Base-by-base conservation (phyloP, 1,140 invertebrate species). In the Panulirus ornatus region DNA sequence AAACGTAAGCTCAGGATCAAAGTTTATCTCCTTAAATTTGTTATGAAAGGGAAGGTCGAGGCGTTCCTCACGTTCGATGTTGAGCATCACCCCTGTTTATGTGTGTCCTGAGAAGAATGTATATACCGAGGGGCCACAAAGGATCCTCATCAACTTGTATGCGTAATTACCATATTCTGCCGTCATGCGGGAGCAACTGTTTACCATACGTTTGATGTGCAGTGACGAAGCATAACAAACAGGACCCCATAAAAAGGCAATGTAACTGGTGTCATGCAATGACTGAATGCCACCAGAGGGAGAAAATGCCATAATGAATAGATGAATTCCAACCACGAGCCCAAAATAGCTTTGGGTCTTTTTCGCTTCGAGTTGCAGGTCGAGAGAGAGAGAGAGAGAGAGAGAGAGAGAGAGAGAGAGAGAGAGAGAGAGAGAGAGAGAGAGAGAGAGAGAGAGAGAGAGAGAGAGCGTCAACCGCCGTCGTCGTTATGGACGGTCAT, bases 361-460 rank as follows among this genome's bases (percentile, higher is more conserved):
- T 66, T 66, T 66, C 30, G n/a, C 30, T 30, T 66, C 58, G 58
- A 66, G n/a, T 66, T 27, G 58, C 58, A 30, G n/a, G n/a, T 27
- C 14, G n/a, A 27, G 8, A 27, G n/a, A 73, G 34, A 22, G 70
- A 73, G 42, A 73, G 42, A 73, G 36, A 38, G 27, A 73, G 22
- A 73, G 42, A 38, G 70, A 34, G 8, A 73, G 70, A 34, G 27
- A 36, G 70, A 36, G 34, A 36, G 70, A 58, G 51, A 22, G 22
- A 22, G 51, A 58, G 51, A 58, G 51, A 58, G 51, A 58, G 51
- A 58, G 51, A 58, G 51, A 58, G 51, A 58, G 51, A 58, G 51
- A 58, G 51, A 58, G 51, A 58, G 51, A 58, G 51, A 58, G 51
- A 58, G 51, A 58, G 51, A 58, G 51, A 58, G 51, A 58, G 51